A percentile compares a stretch with the other conserved stretches of the same genome.
Evolutionary conservation across 92 coral and sea anemone species (phyloP).

Genomic region (Bergia puertoricense): DNA sequence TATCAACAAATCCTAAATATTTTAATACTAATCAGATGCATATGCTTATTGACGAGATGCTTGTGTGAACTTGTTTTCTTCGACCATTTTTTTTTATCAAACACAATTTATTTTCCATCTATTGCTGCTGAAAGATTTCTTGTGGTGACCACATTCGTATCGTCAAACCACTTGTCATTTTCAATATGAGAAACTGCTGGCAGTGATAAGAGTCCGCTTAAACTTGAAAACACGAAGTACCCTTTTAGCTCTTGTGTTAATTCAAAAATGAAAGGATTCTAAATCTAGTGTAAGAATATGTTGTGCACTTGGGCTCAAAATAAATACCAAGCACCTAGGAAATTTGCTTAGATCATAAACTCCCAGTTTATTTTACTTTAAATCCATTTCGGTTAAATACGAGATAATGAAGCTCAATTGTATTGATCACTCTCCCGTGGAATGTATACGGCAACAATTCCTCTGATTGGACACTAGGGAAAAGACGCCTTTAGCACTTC

Average conservation of each 20-base stretch:
- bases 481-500: not conserved
- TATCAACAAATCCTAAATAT: not conserved
- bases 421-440: constrained; percentile 5
- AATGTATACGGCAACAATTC: constrained; percentile 5
- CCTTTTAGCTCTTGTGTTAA: not conserved
- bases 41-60: not conserved
- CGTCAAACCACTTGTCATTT: not conserved
- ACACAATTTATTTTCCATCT: not conserved
- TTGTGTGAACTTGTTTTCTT: not conserved
- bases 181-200: not conserved
- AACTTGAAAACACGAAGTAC: not conserved
- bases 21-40: not conserved
- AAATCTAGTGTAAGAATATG: not conserved
- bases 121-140: not conserved
- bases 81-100: not conserved
- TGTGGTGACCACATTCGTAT: not conserved
- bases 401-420: constrained; percentile 34
- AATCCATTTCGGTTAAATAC: constrained; percentile 8
- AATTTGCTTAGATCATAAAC: not conserved
- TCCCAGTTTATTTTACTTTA: not conserved
- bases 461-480: constrained; percentile 6
- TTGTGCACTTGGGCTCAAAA: not conserved
- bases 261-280: not conserved
- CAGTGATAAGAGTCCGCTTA: too few relatives aligned
- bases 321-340: not conserved